phyloP scores from a whole-genome alignment of 2,888 invertebrate species.

The Stictocephala bisonia region DNA sequence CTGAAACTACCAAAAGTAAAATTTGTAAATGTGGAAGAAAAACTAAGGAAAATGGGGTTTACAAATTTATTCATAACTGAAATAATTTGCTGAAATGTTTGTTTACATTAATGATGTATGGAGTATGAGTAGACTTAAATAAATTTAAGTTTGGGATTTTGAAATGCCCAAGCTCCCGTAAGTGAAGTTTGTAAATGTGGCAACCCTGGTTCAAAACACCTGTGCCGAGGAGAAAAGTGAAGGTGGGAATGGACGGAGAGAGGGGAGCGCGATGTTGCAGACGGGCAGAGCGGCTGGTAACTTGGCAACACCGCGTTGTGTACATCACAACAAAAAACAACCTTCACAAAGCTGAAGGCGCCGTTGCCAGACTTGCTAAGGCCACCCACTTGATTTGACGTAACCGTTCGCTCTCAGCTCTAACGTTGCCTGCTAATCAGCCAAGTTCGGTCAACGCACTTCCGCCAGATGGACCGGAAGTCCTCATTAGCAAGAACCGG shows the following conservation, averaged over 20 bases:
- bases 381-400: conserved; percentile 48
- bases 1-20: too few relatives aligned
- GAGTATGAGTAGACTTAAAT: too few relatives aligned
- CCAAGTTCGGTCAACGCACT: conserved; percentile 32
- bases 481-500: too few relatives aligned
- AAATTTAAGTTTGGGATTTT: too few relatives aligned
- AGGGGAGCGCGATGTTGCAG: conserved; percentile 47
- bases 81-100: too few relatives aligned
- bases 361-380: conserved; percentile 52
- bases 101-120: too few relatives aligned
- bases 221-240: not conserved
- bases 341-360: conserved; percentile 51
- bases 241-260: not conserved
- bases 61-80: too few relatives aligned
- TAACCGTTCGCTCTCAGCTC: conserved; percentile 17
- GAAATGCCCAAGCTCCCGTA: too few relatives aligned
- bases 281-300: not conserved
- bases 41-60: too few relatives aligned
- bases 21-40: too few relatives aligned
- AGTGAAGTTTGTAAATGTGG: too few relatives aligned
- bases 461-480: conserved; percentile 21
- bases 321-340: conserved; percentile 54
- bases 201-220: not conserved
- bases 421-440: conserved; percentile 1
- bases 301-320: conserved; percentile 46